Percentiles rank a stretch among this genome's conserved stretches.
These are phyloP conservation scores for Callorhinus ursinus DNA, from an alignment of 2,113 vertebrate species.

Conservation along the genomic window DNA sequence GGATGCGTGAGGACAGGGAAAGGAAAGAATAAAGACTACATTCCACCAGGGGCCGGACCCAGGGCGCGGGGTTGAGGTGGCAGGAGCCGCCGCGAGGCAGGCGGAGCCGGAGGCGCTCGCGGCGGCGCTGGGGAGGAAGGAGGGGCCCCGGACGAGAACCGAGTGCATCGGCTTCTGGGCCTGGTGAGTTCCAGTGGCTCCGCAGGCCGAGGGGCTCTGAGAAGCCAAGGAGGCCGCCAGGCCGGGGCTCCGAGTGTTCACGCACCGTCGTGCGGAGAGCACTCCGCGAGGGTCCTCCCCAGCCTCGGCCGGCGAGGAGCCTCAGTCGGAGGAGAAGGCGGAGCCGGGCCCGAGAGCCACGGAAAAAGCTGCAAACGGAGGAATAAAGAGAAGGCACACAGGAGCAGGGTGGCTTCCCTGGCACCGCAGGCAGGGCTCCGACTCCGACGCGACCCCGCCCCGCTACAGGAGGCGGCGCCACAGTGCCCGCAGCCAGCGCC, in stretches of 20 bases:
- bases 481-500: not conserved
- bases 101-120: not conserved
- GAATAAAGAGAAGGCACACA: constrained; percentile 85
- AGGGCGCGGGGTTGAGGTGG: not conserved
- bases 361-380: constrained; percentile 92
- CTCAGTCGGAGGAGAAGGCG: constrained; percentile 55
- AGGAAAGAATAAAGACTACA: not conserved
- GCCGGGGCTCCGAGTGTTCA: not conserved
- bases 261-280: not conserved
- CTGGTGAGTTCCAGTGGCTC: not conserved
- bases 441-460: constrained; percentile 83
- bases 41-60: not conserved
- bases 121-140: not conserved
- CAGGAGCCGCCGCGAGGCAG: not conserved
- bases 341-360: constrained; percentile 77
- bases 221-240: not conserved
- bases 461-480: not conserved
- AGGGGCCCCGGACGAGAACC: no score
- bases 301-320: not conserved
- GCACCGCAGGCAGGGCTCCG: constrained; percentile 71
- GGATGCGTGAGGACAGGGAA: not conserved
- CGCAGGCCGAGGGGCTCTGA: not conserved
- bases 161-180: not conserved
- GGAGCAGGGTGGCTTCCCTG: constrained; percentile 27
- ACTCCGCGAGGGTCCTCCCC: not conserved